Base-by-base conservation (phyloP, 2,113 vertebrate species). In the Archocentrus centrarchus region DNA sequence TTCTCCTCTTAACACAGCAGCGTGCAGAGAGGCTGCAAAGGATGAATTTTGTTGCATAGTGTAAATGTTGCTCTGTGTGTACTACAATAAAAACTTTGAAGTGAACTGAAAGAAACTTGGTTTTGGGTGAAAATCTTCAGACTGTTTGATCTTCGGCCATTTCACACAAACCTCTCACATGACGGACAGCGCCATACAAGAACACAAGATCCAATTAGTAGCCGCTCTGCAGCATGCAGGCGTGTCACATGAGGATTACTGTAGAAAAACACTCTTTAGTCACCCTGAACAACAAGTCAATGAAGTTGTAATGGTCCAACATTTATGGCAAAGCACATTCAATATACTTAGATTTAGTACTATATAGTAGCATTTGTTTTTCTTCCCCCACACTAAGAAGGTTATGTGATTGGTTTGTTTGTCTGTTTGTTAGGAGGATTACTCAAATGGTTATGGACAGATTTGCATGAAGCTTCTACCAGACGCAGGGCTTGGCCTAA, bases 341-440 rank as follows among this genome's bases (percentile, higher is more conserved):
- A 77, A 0, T 30, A 17, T 35, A 60, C 24, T 41, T 77, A 41
- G 18, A 77, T 24, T 77, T 30, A 20, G 27, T 62, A 35, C 7
- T 30, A 20, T 13, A 77, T 77, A 30, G 58, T 2, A 30, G 10
- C 24, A 55, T 55, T 73, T 55, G 47, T 18, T 53, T 73, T 1
- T 17, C 44, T 73, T 73, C 22, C 27, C 1, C 18, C 1, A 1
- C 27, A 73, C 18, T 6, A 1, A 0, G 68, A 32, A 53, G 47
- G 47, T 53, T 73, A 55, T 73, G 27, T 73, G 53, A 0, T 73
- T 53, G 24, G 32, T 53, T 73, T 73, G 27, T 73, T 73, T 73
- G 44, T 73, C 44, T 73, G 47, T 73, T 73, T 35, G 53, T 55
- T 73, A 53, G 68, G 30, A 73, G 47, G 41, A 73, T 73, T 73